These are phyloP conservation scores for Pitta sordida DNA, from an alignment of 2,113 vertebrate genomes.

Conservation along the genomic window DNA sequence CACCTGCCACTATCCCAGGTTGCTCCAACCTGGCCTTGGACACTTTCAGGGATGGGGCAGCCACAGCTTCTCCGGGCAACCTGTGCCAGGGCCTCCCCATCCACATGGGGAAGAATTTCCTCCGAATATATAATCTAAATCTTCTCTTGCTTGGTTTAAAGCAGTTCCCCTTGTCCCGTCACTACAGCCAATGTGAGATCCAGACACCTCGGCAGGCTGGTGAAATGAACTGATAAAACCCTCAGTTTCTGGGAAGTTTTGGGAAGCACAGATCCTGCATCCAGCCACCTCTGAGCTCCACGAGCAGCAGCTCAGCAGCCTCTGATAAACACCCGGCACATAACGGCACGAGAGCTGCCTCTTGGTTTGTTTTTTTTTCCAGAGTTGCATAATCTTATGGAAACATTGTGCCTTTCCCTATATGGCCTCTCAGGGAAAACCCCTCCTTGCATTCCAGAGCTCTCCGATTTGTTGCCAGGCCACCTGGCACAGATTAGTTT, in stretches of 20 bases:
- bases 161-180: background rate
- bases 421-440: background rate
- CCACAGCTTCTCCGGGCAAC: background rate
- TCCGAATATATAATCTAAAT: background rate
- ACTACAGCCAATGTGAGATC: background rate
- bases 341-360: background rate
- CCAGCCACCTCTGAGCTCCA: background rate
- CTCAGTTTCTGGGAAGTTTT: background rate
- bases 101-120: background rate
- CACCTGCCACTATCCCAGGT: background rate
- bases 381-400: background rate
- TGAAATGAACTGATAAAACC: background rate
- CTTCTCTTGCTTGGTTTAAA: background rate
- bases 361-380: background rate
- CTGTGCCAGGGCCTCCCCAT: background rate
- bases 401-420: background rate
- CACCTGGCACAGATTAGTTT: background rate
- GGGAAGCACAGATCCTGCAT: background rate
- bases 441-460: background rate
- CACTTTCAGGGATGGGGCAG: background rate
- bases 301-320: background rate
- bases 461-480: background rate
- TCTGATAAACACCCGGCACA: accelerated
- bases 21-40: background rate
- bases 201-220: background rate